These are phyloP conservation scores for Bombus confusus DNA, from an alignment of 1,140 invertebrate genomes.

Conservation along the genomic window DNA sequence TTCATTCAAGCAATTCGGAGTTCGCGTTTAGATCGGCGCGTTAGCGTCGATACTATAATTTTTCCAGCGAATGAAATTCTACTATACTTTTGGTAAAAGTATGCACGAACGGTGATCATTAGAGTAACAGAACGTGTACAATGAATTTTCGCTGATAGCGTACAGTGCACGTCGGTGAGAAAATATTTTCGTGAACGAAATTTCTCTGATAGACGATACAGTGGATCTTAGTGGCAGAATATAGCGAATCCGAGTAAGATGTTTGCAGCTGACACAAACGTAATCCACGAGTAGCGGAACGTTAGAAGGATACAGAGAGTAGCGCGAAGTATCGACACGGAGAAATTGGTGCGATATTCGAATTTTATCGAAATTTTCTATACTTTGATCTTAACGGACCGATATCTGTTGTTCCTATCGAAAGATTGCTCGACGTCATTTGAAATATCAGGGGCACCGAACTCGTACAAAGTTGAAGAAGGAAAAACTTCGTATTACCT, in stretches of 20 bases:
- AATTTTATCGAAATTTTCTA: neutral
- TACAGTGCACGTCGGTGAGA: neutral
- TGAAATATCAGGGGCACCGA: neutral
- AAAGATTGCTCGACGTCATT: too few species aligned
- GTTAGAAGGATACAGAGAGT: too few species aligned
- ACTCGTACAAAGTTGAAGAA: too few species aligned
- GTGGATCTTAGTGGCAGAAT: neutral
- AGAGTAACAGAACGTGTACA: neutral
- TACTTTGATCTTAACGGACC: too few species aligned
- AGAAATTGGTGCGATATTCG: neutral
- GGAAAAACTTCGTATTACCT: conserved; percentile 64
- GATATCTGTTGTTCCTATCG: too few species aligned
- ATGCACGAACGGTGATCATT: neutral
- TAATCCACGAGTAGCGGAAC: neutral
- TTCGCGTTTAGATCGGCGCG: too few species aligned
- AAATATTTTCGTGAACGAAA: neutral
- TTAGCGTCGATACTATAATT: too few species aligned
- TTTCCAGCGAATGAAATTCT: neutral
- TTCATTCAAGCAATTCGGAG: neutral
- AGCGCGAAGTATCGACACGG: neutral
- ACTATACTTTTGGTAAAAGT: neutral
- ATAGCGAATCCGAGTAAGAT: too few species aligned
- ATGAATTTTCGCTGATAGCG: neutral
- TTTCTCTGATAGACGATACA: neutral
- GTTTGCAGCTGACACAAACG: neutral